Conservation (phyloP, 2,797 vertebrate genomes). For the Gallirallus australis region DNA sequence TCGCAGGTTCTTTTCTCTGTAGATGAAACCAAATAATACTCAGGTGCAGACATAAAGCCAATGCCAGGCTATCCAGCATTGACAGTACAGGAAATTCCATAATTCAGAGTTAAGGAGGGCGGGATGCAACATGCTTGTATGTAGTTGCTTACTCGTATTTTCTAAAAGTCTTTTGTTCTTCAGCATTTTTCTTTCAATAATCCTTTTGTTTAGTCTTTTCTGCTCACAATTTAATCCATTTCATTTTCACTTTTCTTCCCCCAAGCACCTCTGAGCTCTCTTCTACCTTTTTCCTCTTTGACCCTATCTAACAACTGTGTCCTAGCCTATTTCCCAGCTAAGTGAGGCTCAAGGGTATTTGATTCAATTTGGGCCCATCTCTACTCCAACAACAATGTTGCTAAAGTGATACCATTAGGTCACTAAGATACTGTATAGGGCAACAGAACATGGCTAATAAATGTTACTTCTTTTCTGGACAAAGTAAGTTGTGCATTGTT, state of each 20-base stretch:
- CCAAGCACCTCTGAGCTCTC: conserved; percentile 1
- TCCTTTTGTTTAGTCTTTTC: conserved; percentile 7
- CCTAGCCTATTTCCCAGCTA: conserved; percentile 50
- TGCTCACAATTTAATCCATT: conserved; percentile 24
- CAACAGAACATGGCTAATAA: conserved; percentile 18
- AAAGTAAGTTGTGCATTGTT: conserved; percentile 13
- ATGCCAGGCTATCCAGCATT: neutral
- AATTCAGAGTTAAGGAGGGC: neutral
- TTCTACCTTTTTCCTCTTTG: conserved; percentile 38
- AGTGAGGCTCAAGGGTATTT: conserved; percentile 61
- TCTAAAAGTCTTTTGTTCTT: neutral
- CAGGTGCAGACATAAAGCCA: neutral
- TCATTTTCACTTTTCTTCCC: conserved; percentile 27
- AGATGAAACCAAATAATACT: neutral
- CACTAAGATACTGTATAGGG: neutral
- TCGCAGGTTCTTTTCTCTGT: neutral
- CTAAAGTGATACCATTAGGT: conserved; percentile 52
- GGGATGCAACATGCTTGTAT: neutral
- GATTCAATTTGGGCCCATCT: conserved; percentile 56
- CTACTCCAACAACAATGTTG: neutral
- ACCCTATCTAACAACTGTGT: conserved; percentile 52
- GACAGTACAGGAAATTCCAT: neutral
- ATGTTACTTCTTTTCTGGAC: conserved; percentile 18
- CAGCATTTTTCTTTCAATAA: neutral
- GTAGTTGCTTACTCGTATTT: neutral